Conservation (phyloP, 2,113 vertebrate species). For the Tenebrosternarchus preto region DNA sequence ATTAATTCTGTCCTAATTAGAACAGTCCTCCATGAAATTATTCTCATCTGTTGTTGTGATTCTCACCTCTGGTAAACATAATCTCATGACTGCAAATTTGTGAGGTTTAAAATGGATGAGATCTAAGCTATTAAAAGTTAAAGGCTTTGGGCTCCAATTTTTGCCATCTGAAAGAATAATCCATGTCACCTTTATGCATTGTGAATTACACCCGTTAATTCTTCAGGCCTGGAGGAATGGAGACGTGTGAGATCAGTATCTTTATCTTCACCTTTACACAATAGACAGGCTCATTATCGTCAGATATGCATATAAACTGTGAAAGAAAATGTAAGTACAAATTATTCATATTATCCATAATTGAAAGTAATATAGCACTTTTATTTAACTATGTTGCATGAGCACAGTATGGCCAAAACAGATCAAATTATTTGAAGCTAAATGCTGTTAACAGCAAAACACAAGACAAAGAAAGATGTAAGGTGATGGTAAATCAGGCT, state of each 20-base stretch:
- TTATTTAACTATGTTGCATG: constrained; percentile 21
- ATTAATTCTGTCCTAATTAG: constrained; percentile 44
- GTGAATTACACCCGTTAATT: constrained; percentile 65
- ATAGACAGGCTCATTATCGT: constrained; percentile 63
- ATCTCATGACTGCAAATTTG: constrained; percentile 49
- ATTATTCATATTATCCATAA: constrained; percentile 45
- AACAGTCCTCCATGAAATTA: constrained; percentile 47
- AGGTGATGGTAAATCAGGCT: background rate
- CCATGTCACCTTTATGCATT: constrained; percentile 57
- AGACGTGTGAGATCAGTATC: constrained; percentile 54
- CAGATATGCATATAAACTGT: constrained; percentile 66
- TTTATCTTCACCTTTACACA: constrained; percentile 60
- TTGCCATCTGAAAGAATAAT: constrained; percentile 58
- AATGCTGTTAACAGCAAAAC: constrained; percentile 14
- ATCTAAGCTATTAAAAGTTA: constrained; percentile 44
- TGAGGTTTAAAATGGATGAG: constrained; percentile 45
- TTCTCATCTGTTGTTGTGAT: constrained; percentile 53
- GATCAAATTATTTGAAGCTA: background rate
- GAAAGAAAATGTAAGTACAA: constrained; percentile 60
- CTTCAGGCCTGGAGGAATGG: constrained; percentile 49
- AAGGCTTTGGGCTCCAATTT: constrained; percentile 48
- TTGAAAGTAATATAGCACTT: constrained; percentile 34
- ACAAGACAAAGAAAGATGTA: background rate
- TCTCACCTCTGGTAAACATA: constrained; percentile 42
- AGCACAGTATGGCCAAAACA: background rate